Evolutionary conservation across 2,888 invertebrate species (phyloP).

Genomic region (Andrena fulva): DNA sequence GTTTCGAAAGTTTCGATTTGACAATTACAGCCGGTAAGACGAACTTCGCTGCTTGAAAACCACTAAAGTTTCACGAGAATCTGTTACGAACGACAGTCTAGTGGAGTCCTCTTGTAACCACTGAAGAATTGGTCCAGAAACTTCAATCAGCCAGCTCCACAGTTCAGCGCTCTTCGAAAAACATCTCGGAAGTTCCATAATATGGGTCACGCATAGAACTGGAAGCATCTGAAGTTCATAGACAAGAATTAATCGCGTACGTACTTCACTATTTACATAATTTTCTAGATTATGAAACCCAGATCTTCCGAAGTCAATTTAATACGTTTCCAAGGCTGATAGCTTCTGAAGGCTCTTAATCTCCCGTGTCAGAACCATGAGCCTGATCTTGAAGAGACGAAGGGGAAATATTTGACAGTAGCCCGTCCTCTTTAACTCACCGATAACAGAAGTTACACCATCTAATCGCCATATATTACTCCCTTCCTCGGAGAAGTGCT

Average conservation of each 20-base stretch:
- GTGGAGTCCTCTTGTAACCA: slow-evolving; percentile 26
- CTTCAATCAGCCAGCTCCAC: slow-evolving; percentile 44
- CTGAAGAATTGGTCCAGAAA: slow-evolving; percentile 37
- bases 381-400: too few species aligned
- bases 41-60: background rate
- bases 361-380: too few species aligned
- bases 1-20: slow-evolving; percentile 28
- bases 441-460: background rate
- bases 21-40: slow-evolving; percentile 25
- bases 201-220: slow-evolving; percentile 10
- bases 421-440: background rate
- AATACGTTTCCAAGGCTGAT: too few species aligned
- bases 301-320: too few species aligned
- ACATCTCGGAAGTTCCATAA: slow-evolving; percentile 45
- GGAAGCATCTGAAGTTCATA: background rate
- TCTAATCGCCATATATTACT: background rate
- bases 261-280: background rate
- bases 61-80: slow-evolving; percentile 32
- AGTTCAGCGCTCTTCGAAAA: slow-evolving; percentile 43
- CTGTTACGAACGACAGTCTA: slow-evolving; percentile 42
- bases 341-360: too few species aligned
- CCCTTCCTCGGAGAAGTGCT: background rate
- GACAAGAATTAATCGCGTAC: background rate
- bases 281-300: too few species aligned
- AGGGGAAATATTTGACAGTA: too few species aligned